These are phyloP conservation scores for Paguma larvata DNA, from an alignment of 2,797 vertebrate species.

Conservation along the genomic window DNA sequence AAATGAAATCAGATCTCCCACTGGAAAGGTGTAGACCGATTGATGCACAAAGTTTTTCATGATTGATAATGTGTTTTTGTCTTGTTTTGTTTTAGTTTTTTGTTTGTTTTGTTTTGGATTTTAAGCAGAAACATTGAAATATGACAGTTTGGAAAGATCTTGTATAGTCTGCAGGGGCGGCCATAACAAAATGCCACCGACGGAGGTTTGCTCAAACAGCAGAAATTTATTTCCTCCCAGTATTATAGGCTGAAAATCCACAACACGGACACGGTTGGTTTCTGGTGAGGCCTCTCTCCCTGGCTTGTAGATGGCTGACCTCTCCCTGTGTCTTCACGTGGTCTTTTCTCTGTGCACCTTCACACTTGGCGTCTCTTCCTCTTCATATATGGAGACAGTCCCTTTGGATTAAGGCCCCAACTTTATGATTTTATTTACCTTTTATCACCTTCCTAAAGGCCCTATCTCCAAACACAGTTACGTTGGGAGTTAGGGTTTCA, in stretches of 20 bases:
- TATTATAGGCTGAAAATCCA: not conserved
- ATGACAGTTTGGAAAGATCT: not conserved
- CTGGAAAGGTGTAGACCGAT: not conserved
- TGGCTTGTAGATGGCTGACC: not conserved
- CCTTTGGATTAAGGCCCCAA: not conserved
- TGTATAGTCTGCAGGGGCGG: not conserved
- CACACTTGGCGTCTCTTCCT: not conserved
- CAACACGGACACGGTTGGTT: not conserved
- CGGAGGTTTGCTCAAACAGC: not conserved
- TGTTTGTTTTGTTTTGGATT: constrained; percentile 37
- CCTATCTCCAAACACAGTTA: not conserved
- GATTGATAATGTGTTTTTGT: not conserved
- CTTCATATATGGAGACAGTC: not conserved
- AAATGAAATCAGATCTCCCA: not conserved
- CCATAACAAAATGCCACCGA: not conserved
- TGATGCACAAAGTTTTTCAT: not conserved
- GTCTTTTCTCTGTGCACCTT: not conserved
- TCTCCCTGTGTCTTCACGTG: not conserved
- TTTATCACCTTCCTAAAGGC: not conserved
- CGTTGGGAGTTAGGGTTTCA: not conserved
- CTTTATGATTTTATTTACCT: not conserved
- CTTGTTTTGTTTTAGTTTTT: not conserved
- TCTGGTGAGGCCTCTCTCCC: not conserved
- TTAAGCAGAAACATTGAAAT: constrained; percentile 43
- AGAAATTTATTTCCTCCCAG: not conserved